These are phyloP conservation scores for Aurelia coerulea DNA, from an alignment of 30 jellyfish, hydroid and myxozoan genomes.

Conservation along the genomic window DNA sequence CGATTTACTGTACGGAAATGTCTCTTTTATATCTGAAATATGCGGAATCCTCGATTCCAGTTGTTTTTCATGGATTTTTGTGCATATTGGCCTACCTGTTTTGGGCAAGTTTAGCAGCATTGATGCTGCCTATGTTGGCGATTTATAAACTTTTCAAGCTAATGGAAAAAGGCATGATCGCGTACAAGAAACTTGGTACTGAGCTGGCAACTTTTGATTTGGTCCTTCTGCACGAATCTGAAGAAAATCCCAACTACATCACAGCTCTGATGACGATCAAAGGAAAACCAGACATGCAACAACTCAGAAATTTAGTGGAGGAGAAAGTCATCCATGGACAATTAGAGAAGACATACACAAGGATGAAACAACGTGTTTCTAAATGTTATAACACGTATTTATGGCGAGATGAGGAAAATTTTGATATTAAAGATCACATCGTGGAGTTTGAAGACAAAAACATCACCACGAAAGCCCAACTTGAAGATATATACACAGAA, in stretches of 20 bases:
- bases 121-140: slow-evolving; percentile 86
- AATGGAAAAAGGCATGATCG: slow-evolving; percentile 69
- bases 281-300: slow-evolving; percentile 77
- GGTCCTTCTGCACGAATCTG: slow-evolving; percentile 86
- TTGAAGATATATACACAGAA: slow-evolving; percentile 68
- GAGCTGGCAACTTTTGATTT: slow-evolving; percentile 75
- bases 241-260: slow-evolving; percentile 81
- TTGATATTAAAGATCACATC: slow-evolving; percentile 85
- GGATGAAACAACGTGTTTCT: slow-evolving; percentile 84
- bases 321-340: slow-evolving; percentile 60
- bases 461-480: slow-evolving; percentile 74
- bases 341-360: slow-evolving; percentile 59
- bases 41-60: slow-evolving; percentile 87
- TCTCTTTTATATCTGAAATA: slow-evolving; percentile 89
- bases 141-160: slow-evolving; percentile 70
- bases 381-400: slow-evolving; percentile 76
- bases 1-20: slow-evolving; percentile 45
- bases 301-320: slow-evolving; percentile 71
- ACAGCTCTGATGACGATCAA: slow-evolving; percentile 72
- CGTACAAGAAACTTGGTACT: slow-evolving; percentile 81
- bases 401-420: slow-evolving; percentile 92
- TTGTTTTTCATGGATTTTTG: slow-evolving; percentile 87
- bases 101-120: slow-evolving; percentile 92
- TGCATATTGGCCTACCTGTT: slow-evolving; percentile 94
- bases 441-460: slow-evolving; percentile 55